A percentile compares a stretch with the other conserved stretches of the same genome.
Conservation (phyloP, 2,888 invertebrate species). For the Falcaria lacertinaria region DNA sequence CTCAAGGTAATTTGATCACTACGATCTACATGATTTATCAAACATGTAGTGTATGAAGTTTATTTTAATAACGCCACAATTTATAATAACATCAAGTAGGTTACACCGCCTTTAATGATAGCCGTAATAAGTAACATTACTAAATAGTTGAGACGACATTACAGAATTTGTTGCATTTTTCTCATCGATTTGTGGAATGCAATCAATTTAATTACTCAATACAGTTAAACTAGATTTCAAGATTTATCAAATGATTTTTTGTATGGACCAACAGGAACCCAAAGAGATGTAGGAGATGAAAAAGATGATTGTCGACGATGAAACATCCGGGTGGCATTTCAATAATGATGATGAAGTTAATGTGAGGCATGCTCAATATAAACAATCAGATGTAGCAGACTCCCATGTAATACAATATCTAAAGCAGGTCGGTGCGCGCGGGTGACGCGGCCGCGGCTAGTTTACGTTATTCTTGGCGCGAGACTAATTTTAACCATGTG, state of each 20-base stretch:
- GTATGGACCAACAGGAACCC: neutral
- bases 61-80: neutral
- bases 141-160: neutral
- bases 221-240: too few relatives aligned
- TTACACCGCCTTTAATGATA: neutral
- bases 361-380: slow-evolving; percentile 21
- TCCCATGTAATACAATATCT: slow-evolving; percentile 72
- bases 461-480: slow-evolving; percentile 75
- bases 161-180: neutral
- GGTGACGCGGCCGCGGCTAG: slow-evolving; percentile 62
- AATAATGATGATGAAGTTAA: slow-evolving; percentile 27
- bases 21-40: neutral
- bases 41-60: neutral
- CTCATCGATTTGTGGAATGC: neutral
- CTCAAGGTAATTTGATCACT: neutral
- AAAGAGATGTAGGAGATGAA: neutral
- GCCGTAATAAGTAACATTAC: neutral
- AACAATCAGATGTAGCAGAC: slow-evolving; percentile 31
- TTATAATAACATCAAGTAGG: neutral
- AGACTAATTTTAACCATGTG: slow-evolving; percentile 78
- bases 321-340: too few relatives aligned
- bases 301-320: slow-evolving; percentile 9
- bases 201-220: neutral
- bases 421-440: slow-evolving; percentile 45
- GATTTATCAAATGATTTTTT: too few relatives aligned